Conservation (phyloP, 2,888 invertebrate genomes). For the Drymonia ruficornis region DNA sequence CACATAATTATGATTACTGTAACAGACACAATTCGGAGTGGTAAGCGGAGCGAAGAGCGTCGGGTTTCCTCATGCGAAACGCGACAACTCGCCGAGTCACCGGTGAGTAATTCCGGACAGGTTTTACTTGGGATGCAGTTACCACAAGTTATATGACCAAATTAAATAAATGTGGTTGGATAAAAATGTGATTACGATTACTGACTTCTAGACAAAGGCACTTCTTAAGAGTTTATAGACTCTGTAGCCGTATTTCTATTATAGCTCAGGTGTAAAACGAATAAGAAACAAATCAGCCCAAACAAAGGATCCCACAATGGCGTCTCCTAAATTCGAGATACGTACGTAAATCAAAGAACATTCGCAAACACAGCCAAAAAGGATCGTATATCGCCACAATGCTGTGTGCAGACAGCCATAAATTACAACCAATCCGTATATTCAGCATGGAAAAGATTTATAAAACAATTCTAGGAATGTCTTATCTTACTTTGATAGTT, state of each 20-base stretch:
- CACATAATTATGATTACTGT: conserved; percentile 34
- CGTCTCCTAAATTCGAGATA: not conserved
- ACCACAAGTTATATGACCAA: conserved; percentile 19
- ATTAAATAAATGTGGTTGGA: conserved; percentile 8
- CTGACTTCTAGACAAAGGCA: not conserved
- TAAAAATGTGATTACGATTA: not conserved
- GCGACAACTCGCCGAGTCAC: conserved; percentile 50
- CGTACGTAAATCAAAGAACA: conserved; percentile 13
- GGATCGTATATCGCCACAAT: conserved; percentile 10
- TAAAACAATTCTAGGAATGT: too few species aligned
- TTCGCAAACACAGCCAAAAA: conserved; percentile 17
- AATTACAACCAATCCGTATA: conserved; percentile 5
- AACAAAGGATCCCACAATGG: conserved; percentile 3
- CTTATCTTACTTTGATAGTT: too few species aligned
- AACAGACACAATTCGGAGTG: conserved; percentile 47
- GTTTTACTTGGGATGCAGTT: conserved; percentile 29
- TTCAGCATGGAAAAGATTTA: not conserved
- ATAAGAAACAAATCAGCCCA: not conserved
- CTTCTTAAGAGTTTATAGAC: too few species aligned
- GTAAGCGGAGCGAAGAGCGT: conserved; percentile 52
- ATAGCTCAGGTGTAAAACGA: too few species aligned
- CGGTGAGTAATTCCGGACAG: conserved; percentile 42
- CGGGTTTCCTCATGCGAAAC: conserved; percentile 57
- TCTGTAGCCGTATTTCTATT: too few species aligned
- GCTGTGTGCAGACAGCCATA: conserved; percentile 19